Base-by-base conservation (phyloP, 2,888 invertebrate species). In the Neoaliturus tenellus region DNA sequence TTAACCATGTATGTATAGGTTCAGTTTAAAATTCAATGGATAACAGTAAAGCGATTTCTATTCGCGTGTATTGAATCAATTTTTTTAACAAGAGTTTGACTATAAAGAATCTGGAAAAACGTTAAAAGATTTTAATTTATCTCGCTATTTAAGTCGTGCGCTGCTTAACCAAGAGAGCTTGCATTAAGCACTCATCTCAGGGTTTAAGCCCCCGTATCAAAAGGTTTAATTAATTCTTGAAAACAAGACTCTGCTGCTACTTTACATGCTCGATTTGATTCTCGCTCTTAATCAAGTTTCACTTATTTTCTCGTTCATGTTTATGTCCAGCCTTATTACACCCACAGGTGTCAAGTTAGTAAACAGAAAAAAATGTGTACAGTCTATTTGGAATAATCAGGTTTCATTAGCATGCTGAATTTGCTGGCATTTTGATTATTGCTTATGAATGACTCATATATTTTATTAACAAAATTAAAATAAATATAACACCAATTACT, bases 151-250 rank as follows among this genome's bases (percentile, higher is more conserved):
- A 28, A 62, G 28, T 3, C 25, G 62, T 62, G 62, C 10, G 25
- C 62, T 62, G 31, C 28, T 62, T 62, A 62, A 5, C 28, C 25
- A 31, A 62, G 62, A 28, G 17, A 6, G 23, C 8, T 23, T 28
- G 62, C 31, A 62, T 62, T 62, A 62, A 62, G 62, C 31, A 1
- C 31, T 62, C 62, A 28, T 62, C 62, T 31, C 62, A 28, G 62
- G 25, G 17, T 62, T 51, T 51, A 51, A 51, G 51, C 20, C 51
- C 14, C 6, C 51, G 5, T 14, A 62, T 28, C 62, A 25, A 62
- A 23, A 62, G 62, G 28, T 62, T 28, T 62, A 62, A 62, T 62
- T 62, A 62, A 28, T 62, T 62, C 62, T 62, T 23, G 62, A 31
- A 28, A 62, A 62, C 62, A 62, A 62, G 62, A 62, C 14, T 17